Conservation (phyloP, 2,797 vertebrate species). For the Peromyscus melanophrys region DNA sequence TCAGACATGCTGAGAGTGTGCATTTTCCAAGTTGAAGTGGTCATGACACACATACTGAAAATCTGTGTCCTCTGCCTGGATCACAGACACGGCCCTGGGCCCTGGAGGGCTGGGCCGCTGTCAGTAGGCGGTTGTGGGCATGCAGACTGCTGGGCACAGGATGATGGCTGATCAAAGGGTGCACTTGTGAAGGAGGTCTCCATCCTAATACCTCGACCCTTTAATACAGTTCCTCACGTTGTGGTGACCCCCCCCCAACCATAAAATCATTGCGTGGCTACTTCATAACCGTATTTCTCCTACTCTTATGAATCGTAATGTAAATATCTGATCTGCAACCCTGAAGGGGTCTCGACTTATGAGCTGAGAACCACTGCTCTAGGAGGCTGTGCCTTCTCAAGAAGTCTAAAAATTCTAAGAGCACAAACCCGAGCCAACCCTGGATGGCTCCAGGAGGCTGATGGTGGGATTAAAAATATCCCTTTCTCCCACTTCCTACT, state of each 20-base stretch:
- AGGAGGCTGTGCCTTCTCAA: neutral
- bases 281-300: neutral
- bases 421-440: neutral
- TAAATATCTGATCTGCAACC: neutral
- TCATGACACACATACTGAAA: too few relatives aligned
- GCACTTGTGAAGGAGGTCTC: neutral
- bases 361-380: neutral
- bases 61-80: accelerated
- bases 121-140: neutral
- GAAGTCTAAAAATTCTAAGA: neutral
- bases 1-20: neutral
- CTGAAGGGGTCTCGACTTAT: neutral
- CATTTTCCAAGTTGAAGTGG: neutral
- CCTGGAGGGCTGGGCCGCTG: neutral
- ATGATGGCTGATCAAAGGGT: neutral
- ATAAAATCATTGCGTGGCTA: neutral
- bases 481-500: conserved; percentile 17
- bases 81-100: neutral
- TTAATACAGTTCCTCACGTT: neutral
- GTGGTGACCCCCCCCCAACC: neutral
- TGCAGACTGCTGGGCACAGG: neutral
- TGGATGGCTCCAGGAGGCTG: neutral
- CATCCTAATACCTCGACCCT: neutral
- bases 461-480: neutral
- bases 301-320: neutral